Conservation (phyloP, 2,797 vertebrate species). For the Balearica regulorum region DNA sequence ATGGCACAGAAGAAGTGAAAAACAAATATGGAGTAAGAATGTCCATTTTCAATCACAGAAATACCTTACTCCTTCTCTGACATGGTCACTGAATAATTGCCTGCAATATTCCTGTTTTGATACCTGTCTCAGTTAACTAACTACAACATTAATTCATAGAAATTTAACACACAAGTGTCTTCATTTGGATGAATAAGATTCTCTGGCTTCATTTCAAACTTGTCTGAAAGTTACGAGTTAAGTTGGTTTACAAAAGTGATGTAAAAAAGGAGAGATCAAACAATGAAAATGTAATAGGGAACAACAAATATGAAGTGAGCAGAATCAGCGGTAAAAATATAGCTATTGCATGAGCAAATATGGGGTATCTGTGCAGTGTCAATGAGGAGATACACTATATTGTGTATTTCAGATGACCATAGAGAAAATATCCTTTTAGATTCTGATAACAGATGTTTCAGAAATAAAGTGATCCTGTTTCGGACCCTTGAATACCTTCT, state of each 20-base stretch:
- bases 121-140: not conserved
- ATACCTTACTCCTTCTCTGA: not conserved
- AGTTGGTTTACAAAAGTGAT: not conserved
- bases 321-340: not conserved
- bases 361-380: not conserved
- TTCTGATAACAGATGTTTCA: not conserved
- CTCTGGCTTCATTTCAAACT: not conserved
- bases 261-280: not conserved
- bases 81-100: not conserved
- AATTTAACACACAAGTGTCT: not conserved
- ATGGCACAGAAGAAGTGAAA: not conserved
- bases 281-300: not conserved
- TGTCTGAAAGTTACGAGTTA: not conserved
- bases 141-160: not conserved
- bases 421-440: not conserved
- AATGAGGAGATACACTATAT: not conserved
- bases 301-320: not conserved
- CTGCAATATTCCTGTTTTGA: not conserved
- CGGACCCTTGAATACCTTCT: not conserved
- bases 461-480: not conserved
- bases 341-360: not conserved
- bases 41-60: not conserved
- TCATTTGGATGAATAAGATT: not conserved
- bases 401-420: not conserved
- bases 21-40: not conserved